Conservation (phyloP, 2,888 invertebrate species). For the Thyatira batis region DNA sequence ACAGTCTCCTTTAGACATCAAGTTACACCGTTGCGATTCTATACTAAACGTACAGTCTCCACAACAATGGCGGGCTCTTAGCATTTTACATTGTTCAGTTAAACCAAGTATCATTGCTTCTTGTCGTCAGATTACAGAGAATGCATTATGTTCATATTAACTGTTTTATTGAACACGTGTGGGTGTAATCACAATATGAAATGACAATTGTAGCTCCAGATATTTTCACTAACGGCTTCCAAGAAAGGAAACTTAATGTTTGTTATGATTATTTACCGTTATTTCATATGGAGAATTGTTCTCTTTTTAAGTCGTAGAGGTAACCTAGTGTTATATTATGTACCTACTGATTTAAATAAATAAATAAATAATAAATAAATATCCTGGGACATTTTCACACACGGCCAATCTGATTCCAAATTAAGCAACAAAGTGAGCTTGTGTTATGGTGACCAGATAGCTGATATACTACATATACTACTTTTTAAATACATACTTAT, state of each 20-base stretch:
- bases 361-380: too few relatives aligned
- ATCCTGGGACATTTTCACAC: too few relatives aligned
- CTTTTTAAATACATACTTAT: too few relatives aligned
- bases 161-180: constrained; percentile 21
- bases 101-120: constrained; percentile 42
- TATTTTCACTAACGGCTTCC: not conserved
- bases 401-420: too few relatives aligned
- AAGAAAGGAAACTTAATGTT: not conserved
- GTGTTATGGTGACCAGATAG: too few relatives aligned
- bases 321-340: too few relatives aligned
- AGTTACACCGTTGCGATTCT: not conserved
- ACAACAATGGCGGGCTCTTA: constrained; percentile 6
- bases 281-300: not conserved
- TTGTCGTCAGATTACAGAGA: constrained; percentile 35
- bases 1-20: too few relatives aligned
- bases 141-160: constrained; percentile 50
- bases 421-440: too few relatives aligned
- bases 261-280: not conserved
- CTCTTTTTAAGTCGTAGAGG: too few relatives aligned
- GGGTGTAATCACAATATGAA: not conserved
- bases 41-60: constrained; percentile 10
- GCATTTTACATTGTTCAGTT: constrained; percentile 36
- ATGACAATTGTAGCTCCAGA: constrained; percentile 1
- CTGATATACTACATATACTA: too few relatives aligned
- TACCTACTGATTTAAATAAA: too few relatives aligned